Evolutionary conservation across 2,888 invertebrate species (phyloP).

Genomic region (Eupithecia pulchellata): DNA sequence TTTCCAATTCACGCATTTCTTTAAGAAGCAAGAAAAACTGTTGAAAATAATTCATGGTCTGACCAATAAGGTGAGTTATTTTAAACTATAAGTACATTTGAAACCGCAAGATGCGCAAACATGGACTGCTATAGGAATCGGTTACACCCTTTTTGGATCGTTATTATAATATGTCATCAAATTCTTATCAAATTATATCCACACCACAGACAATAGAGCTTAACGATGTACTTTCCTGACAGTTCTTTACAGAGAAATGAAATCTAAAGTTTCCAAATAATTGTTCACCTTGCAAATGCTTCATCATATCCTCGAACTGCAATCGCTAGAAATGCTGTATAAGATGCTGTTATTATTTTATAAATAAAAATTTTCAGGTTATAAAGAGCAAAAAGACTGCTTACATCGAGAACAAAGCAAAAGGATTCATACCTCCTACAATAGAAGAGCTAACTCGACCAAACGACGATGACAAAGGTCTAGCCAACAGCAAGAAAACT

Average conservation of each 20-base stretch:
- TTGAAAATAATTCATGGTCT: slow-evolving; percentile 90
- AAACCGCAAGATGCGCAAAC: not conserved
- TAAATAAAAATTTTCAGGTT: slow-evolving; percentile 64
- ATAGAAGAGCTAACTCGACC: slow-evolving; percentile 68
- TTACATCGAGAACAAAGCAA: slow-evolving; percentile 80
- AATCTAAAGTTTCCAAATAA: not conserved
- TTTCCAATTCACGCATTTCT: slow-evolving; percentile 89
- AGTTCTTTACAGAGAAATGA: not conserved
- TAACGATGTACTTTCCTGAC: not conserved
- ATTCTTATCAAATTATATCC: not conserved
- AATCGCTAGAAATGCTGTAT: not conserved
- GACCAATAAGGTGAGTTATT: slow-evolving; percentile 87
- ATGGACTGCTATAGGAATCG: not conserved
- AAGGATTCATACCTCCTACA: slow-evolving; percentile 74
- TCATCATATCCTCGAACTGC: not conserved
- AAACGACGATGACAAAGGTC: slow-evolving; percentile 62
- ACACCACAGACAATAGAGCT: not conserved
- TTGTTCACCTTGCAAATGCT: not conserved
- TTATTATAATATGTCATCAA: not conserved
- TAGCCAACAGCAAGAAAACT: slow-evolving; percentile 63
- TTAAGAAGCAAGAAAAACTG: slow-evolving; percentile 88
- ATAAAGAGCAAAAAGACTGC: slow-evolving; percentile 87
- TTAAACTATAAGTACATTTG: not conserved
- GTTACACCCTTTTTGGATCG: not conserved
- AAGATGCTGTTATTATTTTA: not conserved